Percentiles rank a stretch among this genome's conserved stretches.
These are phyloP conservation scores for Cynopterus sphinx DNA, from an alignment of 2,797 vertebrate genomes.

Conservation along the genomic window DNA sequence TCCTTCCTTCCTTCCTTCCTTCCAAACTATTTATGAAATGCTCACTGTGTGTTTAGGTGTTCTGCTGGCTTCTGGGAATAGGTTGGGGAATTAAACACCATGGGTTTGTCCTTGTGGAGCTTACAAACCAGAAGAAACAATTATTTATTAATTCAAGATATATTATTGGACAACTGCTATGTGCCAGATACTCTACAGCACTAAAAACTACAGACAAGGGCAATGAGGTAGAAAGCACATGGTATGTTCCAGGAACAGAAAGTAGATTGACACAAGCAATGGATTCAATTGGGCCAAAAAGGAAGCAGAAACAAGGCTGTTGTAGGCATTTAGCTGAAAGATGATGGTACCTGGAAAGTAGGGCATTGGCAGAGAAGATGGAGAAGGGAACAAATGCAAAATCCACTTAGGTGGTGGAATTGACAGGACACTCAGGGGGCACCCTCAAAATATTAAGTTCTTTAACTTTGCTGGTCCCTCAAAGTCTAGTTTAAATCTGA, in stretches of 20 bases:
- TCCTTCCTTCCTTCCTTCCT: not conserved
- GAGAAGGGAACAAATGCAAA: not conserved
- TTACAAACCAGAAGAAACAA: not conserved
- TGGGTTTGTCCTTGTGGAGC: not conserved
- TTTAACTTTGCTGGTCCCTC: not conserved
- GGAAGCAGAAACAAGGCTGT: not conserved
- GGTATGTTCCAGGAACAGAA: not conserved
- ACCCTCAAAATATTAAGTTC: not conserved
- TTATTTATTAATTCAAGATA: not conserved
- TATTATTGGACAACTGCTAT: not conserved
- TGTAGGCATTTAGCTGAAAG: not conserved
- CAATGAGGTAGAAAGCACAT: not conserved
- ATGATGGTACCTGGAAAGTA: not conserved
- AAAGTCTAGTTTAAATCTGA: slow-evolving; percentile 22
- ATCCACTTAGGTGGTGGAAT: not conserved
- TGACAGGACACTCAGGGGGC: not conserved
- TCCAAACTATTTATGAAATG: not conserved
- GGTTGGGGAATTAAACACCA: not conserved
- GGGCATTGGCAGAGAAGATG: not conserved
- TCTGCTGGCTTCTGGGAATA: not conserved
- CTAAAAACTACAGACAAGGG: not conserved
- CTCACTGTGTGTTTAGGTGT: not conserved
- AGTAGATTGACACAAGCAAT: not conserved
- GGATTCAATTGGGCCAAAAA: not conserved
- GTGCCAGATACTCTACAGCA: not conserved